Conservation (phyloP, 2,113 vertebrate genomes). For the Sigmodon hispidus region DNA sequence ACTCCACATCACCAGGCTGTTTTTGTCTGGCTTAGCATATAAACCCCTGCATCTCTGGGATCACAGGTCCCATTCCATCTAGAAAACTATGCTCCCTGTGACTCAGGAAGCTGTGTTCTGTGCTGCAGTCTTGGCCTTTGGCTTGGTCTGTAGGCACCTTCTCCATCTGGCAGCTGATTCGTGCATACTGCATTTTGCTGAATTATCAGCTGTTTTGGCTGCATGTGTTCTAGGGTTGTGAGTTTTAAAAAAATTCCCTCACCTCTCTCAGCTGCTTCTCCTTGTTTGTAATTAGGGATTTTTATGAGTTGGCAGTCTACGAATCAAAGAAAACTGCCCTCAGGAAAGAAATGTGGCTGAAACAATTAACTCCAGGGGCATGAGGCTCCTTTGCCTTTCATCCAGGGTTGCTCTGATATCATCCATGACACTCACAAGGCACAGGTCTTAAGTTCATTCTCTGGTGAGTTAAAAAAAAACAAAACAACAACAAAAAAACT, state of each 20-base stretch:
- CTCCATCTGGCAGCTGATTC: background rate
- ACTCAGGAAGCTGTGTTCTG: background rate
- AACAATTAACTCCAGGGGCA: background rate
- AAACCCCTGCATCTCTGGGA: background rate
- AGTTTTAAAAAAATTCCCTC: background rate
- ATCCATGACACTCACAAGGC: background rate
- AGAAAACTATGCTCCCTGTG: background rate
- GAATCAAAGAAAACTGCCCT: background rate
- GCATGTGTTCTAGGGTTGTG: fast-evolving
- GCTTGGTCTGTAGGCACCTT: background rate
- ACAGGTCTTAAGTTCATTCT: too few relatives aligned
- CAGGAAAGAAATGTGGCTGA: background rate
- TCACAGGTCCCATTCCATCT: background rate
- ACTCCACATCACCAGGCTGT: background rate
- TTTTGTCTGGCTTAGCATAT: background rate
- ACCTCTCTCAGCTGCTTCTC: background rate
- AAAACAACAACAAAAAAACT: background rate
- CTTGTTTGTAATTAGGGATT: background rate
- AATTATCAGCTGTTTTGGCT: background rate
- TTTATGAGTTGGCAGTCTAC: background rate
- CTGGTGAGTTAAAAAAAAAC: background rate
- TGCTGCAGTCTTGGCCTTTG: background rate
- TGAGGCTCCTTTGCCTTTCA: background rate
- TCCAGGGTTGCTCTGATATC: background rate
- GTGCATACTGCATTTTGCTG: background rate